Base-by-base conservation (phyloP, 2,888 invertebrate genomes). In the Meganola albula region DNA sequence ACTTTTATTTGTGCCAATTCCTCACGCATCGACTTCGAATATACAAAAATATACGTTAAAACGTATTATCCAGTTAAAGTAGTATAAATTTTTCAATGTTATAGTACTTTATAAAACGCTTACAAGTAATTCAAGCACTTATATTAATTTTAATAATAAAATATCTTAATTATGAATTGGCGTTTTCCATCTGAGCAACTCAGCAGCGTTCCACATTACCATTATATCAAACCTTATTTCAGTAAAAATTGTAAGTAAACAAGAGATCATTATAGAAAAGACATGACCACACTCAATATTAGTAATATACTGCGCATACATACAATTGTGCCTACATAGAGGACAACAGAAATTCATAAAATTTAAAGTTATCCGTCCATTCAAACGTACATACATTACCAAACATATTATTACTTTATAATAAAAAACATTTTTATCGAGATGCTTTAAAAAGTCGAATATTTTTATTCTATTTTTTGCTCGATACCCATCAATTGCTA, bases 221-320 rank as follows among this genome's bases (percentile, higher is more conserved):
- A 45, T 40, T 42, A 49, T 43, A 45, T 37, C 67, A 31, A 58
- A 57, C 72, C 74, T 53, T 74, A 77, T 82, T 83, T 63, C 83
- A 78, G 76, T 62, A 68, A 75, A 79, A 65, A 83, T 80, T 84
- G 85, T 82, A 84, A 83, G 64, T 66, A 76, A 83, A 83, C 76
- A 60, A 69, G 82, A 77, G 79, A 82, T 79, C 76, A 77, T 60
- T 43, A 52, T 63, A 66, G 52, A 63, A 72, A 65, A 74, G 40
- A 71, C 69, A 75, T 67, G 69, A 79, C 69, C 74, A 76, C 78
- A 80, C 78, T 64, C 70, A 73, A 63, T 64, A 70, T 63, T 60
- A 65, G 58, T 64, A 53, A 60, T 5, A 61, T 57, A 60, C 55
- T 55, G 62, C 56, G 53, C 59, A 54, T 57, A 67, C 58, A 64